Percentiles rank a stretch among this genome's conserved stretches.
Conservation (phyloP, 2,888 invertebrate genomes). For the Habroteleia sp. region DNA sequence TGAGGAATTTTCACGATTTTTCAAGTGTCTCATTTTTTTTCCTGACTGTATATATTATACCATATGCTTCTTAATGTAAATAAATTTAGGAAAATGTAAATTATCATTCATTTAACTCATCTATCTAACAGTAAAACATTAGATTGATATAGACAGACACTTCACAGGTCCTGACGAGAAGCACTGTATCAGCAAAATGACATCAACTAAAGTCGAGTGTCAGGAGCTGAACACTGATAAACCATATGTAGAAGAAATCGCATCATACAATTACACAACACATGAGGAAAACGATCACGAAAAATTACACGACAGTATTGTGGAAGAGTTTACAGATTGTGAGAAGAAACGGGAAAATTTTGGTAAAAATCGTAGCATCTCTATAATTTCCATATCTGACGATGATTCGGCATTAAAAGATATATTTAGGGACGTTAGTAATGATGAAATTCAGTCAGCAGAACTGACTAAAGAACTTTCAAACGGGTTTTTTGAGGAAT, state of each 20-base stretch:
- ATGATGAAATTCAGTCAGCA: slow-evolving; percentile 82
- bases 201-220: slow-evolving; percentile 84
- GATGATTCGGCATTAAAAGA: slow-evolving; percentile 84
- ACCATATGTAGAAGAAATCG: slow-evolving; percentile 84
- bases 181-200: slow-evolving; percentile 86
- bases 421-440: slow-evolving; percentile 84
- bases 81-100: too few relatives aligned
- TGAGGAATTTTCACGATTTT: too few relatives aligned
- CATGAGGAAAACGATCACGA: slow-evolving; percentile 80
- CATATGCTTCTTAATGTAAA: too few relatives aligned
- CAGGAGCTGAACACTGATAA: slow-evolving; percentile 82
- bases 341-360: slow-evolving; percentile 79
- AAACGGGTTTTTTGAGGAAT: slow-evolving; percentile 70
- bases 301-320: slow-evolving; percentile 75
- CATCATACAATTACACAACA: slow-evolving; percentile 84
- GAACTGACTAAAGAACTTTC: slow-evolving; percentile 67
- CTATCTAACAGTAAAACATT: slow-evolving; percentile 25
- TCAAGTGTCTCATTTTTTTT: too few relatives aligned
- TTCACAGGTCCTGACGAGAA: slow-evolving; percentile 86
- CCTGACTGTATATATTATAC: too few relatives aligned
- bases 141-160: slow-evolving; percentile 69
- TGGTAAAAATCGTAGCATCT: slow-evolving; percentile 83
- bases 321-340: slow-evolving; percentile 81
- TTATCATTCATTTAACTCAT: too few relatives aligned
- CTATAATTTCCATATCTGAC: slow-evolving; percentile 86